Percentiles rank a stretch among this genome's conserved stretches.
Evolutionary conservation across 2,888 invertebrate genomes (phyloP).

Genomic region (Cryptocephalus moraei): DNA sequence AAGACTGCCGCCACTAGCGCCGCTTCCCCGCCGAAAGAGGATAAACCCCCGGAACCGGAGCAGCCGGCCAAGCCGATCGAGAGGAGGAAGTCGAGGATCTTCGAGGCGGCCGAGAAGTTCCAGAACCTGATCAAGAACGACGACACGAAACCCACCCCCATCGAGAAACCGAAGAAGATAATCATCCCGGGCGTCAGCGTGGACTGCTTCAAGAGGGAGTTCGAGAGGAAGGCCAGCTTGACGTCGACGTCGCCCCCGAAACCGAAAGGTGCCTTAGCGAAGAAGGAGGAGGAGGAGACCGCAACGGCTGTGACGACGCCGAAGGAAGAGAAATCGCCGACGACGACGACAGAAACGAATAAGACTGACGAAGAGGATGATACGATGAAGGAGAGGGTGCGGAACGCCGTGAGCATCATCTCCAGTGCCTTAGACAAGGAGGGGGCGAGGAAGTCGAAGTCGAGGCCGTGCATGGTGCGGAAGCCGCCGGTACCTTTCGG

Average conservation of each 20-base stretch:
- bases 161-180: conserved; percentile 64
- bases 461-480: conserved; percentile 35
- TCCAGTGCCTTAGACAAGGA: conserved; percentile 53
- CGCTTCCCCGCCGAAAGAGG: conserved; percentile 8
- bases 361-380: conserved; percentile 38
- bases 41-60: conserved; percentile 21
- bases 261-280: conserved; percentile 21
- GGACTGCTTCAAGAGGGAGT: conserved; percentile 77
- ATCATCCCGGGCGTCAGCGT: conserved; percentile 73
- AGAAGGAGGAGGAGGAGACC: conserved; percentile 19
- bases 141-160: conserved; percentile 25
- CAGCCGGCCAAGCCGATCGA: conserved; percentile 42
- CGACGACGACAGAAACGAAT: conserved; percentile 7
- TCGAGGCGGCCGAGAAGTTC: conserved; percentile 61
- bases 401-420: conserved; percentile 63
- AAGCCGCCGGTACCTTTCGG: conserved; percentile 62
- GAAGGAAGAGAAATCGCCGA: conserved; percentile 5
- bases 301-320: neutral
- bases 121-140: conserved; percentile 43
- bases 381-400: conserved; percentile 41
- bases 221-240: conserved; percentile 68
- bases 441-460: conserved; percentile 37
- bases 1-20: conserved; percentile 4
- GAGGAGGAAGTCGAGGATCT: conserved; percentile 55
- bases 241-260: conserved; percentile 35